Base-by-base conservation (phyloP, 1,140 invertebrate species). In the Drosophila melanogaster region DNA sequence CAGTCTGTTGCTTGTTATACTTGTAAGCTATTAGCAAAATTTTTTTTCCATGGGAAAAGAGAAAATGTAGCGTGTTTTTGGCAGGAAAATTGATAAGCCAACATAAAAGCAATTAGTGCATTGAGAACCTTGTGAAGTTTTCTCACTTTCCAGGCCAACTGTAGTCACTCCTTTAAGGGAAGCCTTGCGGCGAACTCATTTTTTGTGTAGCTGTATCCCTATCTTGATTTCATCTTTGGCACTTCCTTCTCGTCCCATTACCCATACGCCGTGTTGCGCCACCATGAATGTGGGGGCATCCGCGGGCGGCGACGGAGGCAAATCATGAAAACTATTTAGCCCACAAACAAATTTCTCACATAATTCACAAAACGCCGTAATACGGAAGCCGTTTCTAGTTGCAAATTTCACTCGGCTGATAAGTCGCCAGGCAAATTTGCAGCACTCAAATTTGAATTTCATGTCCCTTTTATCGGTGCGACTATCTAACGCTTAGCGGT, bases 391-490 rank as follows among this genome's bases (percentile, higher is more conserved):
- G 61, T 73, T 79, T 73, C 47, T 69, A 44, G 62, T 72, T 59
- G 77, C 59, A 83, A 87, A 87, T 87, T 87, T 87, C 84, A 77
- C 76, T 76, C 55, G 38, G 47, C 84, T 77, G 85, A 89, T 89
- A 89, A 89, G 74, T 86, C 54, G 61, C 38, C 35, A 30, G 75
- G 56, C 78, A 73, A 89, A 89, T 79, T 89, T 85, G 72, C 81
- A 50, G 66, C 77, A 76, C 78, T 90, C 80, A 90, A 90, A 90
- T 90, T 90, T 90, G 87, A 90, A 90, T 90, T 90, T 90, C 87
- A 90, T 90, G 87, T 90, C 87, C 87, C 87, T 90, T 90, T 90
- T 90, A 90, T 90, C 87, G 85, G 77, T 89, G 79, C 77, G 84
- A 89, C 79, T 89, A 89, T 89, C 81, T 84, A 77, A 69, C 74